phyloP scores from a whole-genome alignment of 2,888 invertebrate species.

The Carpatolechia fugitivella region DNA sequence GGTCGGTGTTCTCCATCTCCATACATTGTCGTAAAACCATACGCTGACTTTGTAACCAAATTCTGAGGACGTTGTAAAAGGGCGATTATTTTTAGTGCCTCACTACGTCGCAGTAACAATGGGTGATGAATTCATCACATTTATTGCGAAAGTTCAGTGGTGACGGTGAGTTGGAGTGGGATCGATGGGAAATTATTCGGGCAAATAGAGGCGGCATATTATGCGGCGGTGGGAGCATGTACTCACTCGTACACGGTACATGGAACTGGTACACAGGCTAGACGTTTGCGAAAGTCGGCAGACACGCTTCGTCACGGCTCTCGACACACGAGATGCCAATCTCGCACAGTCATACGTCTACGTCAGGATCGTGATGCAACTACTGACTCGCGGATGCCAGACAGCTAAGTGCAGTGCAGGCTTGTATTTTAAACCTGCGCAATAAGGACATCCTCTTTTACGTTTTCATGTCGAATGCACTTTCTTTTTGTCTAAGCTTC shows the following conservation, averaged over 20 bases:
- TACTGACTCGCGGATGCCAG: conserved; percentile 8
- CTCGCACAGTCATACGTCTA: conserved; percentile 57
- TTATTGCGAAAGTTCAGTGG: conserved; percentile 14
- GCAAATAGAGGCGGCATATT: conserved; percentile 21
- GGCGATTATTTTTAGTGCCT: conserved; percentile 17
- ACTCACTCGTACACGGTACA: conserved; percentile 17
- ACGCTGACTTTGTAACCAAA: conserved; percentile 17
- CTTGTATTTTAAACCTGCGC: conserved; percentile 2
- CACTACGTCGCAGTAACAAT: conserved; percentile 13
- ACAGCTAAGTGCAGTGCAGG: neutral
- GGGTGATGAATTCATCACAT: conserved; percentile 18
- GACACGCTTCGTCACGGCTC: conserved; percentile 60
- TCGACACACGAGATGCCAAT: conserved; percentile 55
- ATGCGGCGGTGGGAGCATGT: conserved; percentile 20
- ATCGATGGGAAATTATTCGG: conserved; percentile 18
- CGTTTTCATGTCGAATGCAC: neutral
- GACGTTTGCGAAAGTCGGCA: conserved; percentile 62
- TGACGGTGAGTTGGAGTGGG: conserved; percentile 1
- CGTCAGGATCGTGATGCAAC: conserved; percentile 57
- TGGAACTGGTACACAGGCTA: conserved; percentile 33
- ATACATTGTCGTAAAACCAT: conserved; percentile 15
- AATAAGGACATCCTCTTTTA: neutral
- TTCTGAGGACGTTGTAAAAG: conserved; percentile 13
- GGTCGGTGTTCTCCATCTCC: conserved; percentile 14
- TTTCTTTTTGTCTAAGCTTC: conserved; percentile 1